These are phyloP conservation scores for Apis dorsata DNA, from an alignment of 1,140 invertebrate genomes.

Conservation along the genomic window DNA sequence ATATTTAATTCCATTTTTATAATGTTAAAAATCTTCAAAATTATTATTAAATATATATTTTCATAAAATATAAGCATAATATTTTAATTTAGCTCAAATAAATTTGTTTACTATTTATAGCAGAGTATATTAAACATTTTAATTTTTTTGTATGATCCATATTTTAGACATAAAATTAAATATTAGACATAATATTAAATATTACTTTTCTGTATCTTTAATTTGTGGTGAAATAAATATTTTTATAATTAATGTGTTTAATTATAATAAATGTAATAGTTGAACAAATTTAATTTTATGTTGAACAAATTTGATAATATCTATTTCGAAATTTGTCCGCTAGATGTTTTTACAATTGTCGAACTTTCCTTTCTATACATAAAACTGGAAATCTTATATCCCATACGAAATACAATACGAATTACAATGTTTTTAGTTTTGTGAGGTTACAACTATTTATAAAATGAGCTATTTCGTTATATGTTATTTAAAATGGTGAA, in stretches of 20 bases:
- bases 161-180: no score
- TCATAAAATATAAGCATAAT: no score
- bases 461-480: slow-evolving; percentile 52
- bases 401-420: slow-evolving; percentile 29
- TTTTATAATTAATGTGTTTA: not conserved
- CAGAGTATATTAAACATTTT: no score
- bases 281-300: slow-evolving; percentile 6
- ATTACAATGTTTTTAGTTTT: slow-evolving; percentile 39
- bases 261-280: slow-evolving; percentile 5
- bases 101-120: no score
- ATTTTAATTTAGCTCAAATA: no score
- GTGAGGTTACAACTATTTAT: slow-evolving; percentile 63
- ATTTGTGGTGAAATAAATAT: not conserved
- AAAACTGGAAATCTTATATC: slow-evolving; percentile 51
- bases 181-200: no score
- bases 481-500: slow-evolving; percentile 57
- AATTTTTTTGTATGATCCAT: no score
- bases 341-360: slow-evolving; percentile 5
- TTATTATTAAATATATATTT: no score
- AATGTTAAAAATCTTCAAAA: no score
- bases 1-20: no score
- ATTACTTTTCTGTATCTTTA: not conserved
- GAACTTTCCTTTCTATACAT: slow-evolving; percentile 11
- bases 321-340: slow-evolving; percentile 3
- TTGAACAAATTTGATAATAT: not conserved